Evolutionary conservation across 2,888 invertebrate genomes (phyloP).

Genomic region (Chrysolina americana): DNA sequence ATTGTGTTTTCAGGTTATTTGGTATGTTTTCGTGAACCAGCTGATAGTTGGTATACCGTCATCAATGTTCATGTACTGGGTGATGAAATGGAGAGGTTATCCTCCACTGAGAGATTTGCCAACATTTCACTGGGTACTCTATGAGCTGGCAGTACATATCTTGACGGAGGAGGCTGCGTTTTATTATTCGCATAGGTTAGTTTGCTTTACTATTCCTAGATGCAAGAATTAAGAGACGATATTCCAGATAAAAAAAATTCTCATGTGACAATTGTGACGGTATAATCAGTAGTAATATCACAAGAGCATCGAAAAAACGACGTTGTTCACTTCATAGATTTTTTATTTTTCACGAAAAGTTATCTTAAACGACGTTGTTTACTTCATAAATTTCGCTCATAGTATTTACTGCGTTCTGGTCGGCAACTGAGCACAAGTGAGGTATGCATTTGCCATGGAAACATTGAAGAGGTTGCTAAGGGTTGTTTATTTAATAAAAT

Average conservation of each 20-base stretch:
- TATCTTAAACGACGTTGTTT: too few species aligned
- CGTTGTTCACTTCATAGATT: too few species aligned
- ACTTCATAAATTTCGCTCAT: too few species aligned
- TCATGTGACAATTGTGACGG: neutral
- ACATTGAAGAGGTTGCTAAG: too few species aligned
- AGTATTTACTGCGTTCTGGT: too few species aligned
- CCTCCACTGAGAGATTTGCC: constrained; percentile 79
- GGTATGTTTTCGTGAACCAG: constrained; percentile 82
- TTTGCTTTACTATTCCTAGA: neutral
- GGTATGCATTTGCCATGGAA: too few species aligned
- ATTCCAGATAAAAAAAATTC: too few species aligned
- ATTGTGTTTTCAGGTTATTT: constrained; percentile 73
- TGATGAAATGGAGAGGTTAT: constrained; percentile 79
- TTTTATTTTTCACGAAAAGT: too few species aligned
- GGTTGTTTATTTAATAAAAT: too few species aligned
- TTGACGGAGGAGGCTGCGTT: constrained; percentile 86
- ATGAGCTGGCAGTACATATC: constrained; percentile 81
- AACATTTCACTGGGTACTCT: constrained; percentile 83
- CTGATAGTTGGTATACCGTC: constrained; percentile 79
- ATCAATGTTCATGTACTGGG: constrained; percentile 74
- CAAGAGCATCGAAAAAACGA: too few species aligned
- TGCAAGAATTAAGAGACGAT: too few species aligned
- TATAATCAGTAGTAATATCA: constrained; percentile 2
- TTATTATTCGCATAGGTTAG: constrained; percentile 86
- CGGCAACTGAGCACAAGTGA: too few species aligned